Evolutionary conservation across 1,140 invertebrate genomes (phyloP).

Genomic region (Caerostris extrusa): DNA sequence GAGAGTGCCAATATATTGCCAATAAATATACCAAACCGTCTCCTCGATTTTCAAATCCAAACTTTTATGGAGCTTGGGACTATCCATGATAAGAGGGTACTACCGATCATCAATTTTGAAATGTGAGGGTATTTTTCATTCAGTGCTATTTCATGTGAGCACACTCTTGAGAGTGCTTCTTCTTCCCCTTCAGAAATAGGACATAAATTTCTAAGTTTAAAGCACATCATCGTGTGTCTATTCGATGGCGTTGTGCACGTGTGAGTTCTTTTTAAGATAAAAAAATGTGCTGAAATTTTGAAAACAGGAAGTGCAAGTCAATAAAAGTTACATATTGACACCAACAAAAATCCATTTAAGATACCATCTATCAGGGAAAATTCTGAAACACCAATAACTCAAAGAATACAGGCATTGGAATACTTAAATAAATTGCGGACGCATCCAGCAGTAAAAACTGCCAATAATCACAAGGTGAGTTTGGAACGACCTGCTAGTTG

Average conservation of each 20-base stretch:
- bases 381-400: too few species aligned
- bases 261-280: constrained; percentile 2
- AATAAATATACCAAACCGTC: constrained; percentile 58
- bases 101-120: constrained; percentile 55
- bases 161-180: constrained; percentile 19
- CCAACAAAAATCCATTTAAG: too few species aligned
- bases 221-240: constrained; percentile 5
- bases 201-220: constrained; percentile 16
- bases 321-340: too few species aligned
- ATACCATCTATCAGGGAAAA: too few species aligned
- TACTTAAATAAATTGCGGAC: too few species aligned
- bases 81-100: constrained; percentile 25
- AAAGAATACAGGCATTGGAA: too few species aligned
- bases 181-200: neutral
- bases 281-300: too few species aligned
- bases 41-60: constrained; percentile 57
- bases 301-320: too few species aligned
- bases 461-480: too few species aligned
- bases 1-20: constrained; percentile 42
- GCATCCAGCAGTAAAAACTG: too few species aligned
- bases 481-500: too few species aligned
- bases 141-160: constrained; percentile 35
- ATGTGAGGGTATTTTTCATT: constrained; percentile 49
- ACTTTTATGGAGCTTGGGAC: constrained; percentile 43
- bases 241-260: constrained; percentile 26